Evolutionary conservation across 2,113 vertebrate genomes (phyloP).

Genomic region (human): GRCh38 chr11:22390501-22391000

Average conservation of each 20-base stretch:
- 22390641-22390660: background rate
- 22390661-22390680: background rate
- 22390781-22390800: background rate
- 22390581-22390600: background rate
- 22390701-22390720: background rate
- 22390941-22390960: too few relatives aligned
- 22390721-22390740: background rate
- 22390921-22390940: background rate
- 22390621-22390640: background rate
- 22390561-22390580: background rate
- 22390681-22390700: background rate
- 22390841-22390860: background rate
- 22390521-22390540: background rate
- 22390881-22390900: background rate
- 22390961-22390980: too few relatives aligned
- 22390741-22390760: background rate
- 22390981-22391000: too few relatives aligned
- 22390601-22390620: background rate
- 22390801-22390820: background rate
- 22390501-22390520: background rate
- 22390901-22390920: background rate
- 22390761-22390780: background rate
- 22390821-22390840: background rate
- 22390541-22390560: background rate
- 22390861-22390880: background rate